Base-by-base conservation (phyloP, 2,113 vertebrate species). In the Sialia sialis region DNA sequence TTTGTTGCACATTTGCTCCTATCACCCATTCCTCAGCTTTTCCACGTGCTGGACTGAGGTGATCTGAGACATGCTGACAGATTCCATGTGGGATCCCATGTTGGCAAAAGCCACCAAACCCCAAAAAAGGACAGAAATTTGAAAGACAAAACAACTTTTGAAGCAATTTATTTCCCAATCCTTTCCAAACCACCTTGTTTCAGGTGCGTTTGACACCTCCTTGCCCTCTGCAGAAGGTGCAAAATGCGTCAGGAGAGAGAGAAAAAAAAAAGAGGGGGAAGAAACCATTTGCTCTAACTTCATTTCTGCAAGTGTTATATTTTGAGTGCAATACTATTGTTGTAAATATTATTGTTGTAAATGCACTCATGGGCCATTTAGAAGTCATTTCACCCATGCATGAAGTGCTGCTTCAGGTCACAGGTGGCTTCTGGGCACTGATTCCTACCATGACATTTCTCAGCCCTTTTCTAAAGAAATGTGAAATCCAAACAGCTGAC, bases 61-160 rank as follows among this genome's bases (percentile, higher is more conserved):
- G 27, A 52, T 16, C 23, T 5, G 9, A 76, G 18, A 39, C 2
- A 0, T 5, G 6, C 43, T 2, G 3, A 10, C 0, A 1, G 41
- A 30, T 49, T 34, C 20, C n/a, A 19, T 0, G 1, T 23, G 19
- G 72, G 44, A 88, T 41, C 39, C 12, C 1, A 0, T 15, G 11
- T 7, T 39, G 39, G 7, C 46, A 80, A 72, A 78, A 91, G 17
- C 29, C 55, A 69, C 32, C 16, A 55, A 74, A 59, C 9, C 29
- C 70, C 1, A 0, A 20, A 44, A 13, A 5, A 74, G 32, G 6
- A 2, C 11, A 8, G 29, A 36, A 55, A 12, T 48, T 38, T 78
- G 68, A 74, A 55, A 3, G 4, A 70, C n/a, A 84, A 94, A 81
- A 21, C 29, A 55, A 51, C 38, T 90, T 88, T 86, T 90, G 48